These are phyloP conservation scores for Macaria notata DNA, from an alignment of 2,888 invertebrate species.

Conservation along the genomic window DNA sequence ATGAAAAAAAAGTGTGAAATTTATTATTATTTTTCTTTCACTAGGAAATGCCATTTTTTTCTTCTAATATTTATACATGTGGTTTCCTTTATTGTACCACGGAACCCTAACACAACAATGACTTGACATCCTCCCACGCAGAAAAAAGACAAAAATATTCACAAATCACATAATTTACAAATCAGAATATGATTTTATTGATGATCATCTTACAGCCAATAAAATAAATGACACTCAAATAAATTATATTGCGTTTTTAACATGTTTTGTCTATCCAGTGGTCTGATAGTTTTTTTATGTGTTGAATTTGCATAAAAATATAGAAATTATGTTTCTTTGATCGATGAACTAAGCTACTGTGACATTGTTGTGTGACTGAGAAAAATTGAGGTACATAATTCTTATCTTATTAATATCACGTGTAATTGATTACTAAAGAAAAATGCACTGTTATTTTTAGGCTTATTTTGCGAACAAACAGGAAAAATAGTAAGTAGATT, in stretches of 20 bases:
- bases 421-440: no score
- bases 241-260: slow-evolving; percentile 20
- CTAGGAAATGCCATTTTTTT: no score
- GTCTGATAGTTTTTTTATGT: slow-evolving; percentile 6
- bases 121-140: slow-evolving; percentile 31
- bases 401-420: no score
- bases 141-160: slow-evolving; percentile 20
- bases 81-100: no score
- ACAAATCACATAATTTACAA: slow-evolving; percentile 35
- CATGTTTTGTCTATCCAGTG: slow-evolving; percentile 15
- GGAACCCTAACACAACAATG: slow-evolving; percentile 10
- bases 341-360: slow-evolving; percentile 16
- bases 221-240: slow-evolving; percentile 25
- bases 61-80: no score
- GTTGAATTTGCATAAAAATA: slow-evolving; percentile 6
- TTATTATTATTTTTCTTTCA: no score
- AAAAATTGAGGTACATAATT: no score
- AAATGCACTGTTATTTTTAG: no score
- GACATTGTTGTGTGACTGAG: slow-evolving; percentile 2
- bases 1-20: no score
- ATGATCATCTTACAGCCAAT: slow-evolving; percentile 24
- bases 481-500: no score
- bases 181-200: slow-evolving; percentile 35
- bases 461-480: no score
- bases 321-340: slow-evolving; percentile 2